Conservation (phyloP, 2,797 vertebrate species). For the Neosilurus hyrtlii region DNA sequence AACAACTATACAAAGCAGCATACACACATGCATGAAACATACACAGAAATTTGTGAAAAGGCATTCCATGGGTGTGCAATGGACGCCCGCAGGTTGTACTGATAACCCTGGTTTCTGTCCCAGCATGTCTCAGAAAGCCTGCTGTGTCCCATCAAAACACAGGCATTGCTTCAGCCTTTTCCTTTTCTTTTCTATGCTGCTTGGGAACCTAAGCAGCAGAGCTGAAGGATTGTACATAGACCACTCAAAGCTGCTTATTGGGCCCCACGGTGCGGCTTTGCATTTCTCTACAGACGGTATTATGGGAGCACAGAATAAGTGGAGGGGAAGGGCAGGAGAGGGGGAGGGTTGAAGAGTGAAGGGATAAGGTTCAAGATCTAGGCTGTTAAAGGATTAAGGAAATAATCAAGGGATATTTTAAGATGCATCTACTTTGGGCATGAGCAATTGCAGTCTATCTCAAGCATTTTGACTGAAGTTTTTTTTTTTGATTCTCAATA, state of each 20-base stretch:
- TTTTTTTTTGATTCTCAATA: slow-evolving; percentile 16
- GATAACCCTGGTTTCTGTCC: slow-evolving; percentile 47
- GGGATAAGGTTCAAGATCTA: slow-evolving; percentile 57
- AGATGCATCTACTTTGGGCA: slow-evolving; percentile 66
- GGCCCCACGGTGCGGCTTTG: slow-evolving; percentile 55
- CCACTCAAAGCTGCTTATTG: slow-evolving; percentile 58
- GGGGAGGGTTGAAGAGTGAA: slow-evolving; percentile 53
- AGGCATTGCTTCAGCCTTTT: slow-evolving; percentile 43
- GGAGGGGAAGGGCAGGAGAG: slow-evolving; percentile 46
- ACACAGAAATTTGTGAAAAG: slow-evolving; percentile 33
- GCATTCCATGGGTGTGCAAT: slow-evolving; percentile 40
- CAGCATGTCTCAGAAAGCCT: slow-evolving; percentile 44
- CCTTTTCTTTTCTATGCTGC: slow-evolving; percentile 42
- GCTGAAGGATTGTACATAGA: slow-evolving; percentile 46
- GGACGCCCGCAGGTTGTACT: slow-evolving; percentile 40
- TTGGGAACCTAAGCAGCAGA: slow-evolving; percentile 27
- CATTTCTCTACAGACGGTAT: slow-evolving; percentile 56
- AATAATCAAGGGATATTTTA: slow-evolving; percentile 64
- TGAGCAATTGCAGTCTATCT: slow-evolving; percentile 60
- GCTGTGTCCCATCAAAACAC: slow-evolving; percentile 49
- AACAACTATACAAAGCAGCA: slow-evolving; percentile 11
- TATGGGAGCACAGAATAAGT: slow-evolving; percentile 54
- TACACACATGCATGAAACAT: slow-evolving; percentile 18
- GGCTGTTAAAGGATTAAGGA: slow-evolving; percentile 72
- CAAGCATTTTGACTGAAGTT: slow-evolving; percentile 12